A percentile compares a stretch with the other conserved stretches of the same genome.
These are phyloP conservation scores for Leptopilina drosophilae DNA, from an alignment of 2,888 invertebrate species.

Conservation along the genomic window DNA sequence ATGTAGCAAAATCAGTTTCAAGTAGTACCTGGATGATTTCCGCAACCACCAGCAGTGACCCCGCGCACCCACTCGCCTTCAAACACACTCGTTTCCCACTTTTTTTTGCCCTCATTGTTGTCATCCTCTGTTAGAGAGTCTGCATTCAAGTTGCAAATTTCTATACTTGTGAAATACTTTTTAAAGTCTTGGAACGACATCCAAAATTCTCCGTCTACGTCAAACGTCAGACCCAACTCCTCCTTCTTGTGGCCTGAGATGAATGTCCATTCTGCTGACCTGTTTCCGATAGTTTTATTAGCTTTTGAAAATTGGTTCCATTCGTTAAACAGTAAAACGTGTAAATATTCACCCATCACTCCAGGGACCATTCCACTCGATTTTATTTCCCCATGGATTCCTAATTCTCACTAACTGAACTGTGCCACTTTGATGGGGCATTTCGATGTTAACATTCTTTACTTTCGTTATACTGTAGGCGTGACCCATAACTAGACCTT, in stretches of 20 bases:
- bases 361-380: constrained; percentile 86
- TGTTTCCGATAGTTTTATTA: constrained; percentile 66
- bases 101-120: constrained; percentile 82
- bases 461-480: constrained; percentile 85
- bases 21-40: constrained; percentile 87
- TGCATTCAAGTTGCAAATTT: constrained; percentile 97
- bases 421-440: constrained; percentile 76
- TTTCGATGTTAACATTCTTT: constrained; percentile 75
- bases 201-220: constrained; percentile 98
- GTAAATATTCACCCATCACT: constrained; percentile 80
- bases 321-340: neutral
- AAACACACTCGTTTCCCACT: constrained; percentile 95
- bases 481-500: constrained; percentile 84
- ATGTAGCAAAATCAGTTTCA: constrained; percentile 27
- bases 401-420: constrained; percentile 81
- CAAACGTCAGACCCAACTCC: constrained; percentile 91
- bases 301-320: neutral
- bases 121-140: constrained; percentile 91
- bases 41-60: constrained; percentile 97
- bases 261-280: constrained; percentile 94
- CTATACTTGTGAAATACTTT: constrained; percentile 89
- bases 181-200: constrained; percentile 95
- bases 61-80: constrained; percentile 96
- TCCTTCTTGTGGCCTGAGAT: constrained; percentile 91
- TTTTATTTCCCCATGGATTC: constrained; percentile 86